Evolutionary conservation across 2,797 vertebrate genomes (phyloP).

Genomic region (Sebastes itinus): DNA sequence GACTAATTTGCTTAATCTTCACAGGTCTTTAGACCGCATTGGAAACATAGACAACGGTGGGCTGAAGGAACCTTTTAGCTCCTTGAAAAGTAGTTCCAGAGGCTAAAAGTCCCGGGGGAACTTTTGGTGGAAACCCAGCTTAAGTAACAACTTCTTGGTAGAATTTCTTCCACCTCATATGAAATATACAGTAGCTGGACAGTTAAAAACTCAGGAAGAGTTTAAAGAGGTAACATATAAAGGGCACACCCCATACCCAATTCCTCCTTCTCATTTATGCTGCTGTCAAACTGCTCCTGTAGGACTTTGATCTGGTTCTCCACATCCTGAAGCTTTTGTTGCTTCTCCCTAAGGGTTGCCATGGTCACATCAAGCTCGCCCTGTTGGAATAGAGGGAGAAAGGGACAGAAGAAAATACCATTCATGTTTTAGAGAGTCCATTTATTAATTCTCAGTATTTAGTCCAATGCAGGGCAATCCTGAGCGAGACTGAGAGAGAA

Average conservation of each 20-base stretch:
- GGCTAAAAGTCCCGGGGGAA: too few species aligned
- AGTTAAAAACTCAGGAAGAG: background rate
- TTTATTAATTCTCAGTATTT: background rate
- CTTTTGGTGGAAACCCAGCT: background rate
- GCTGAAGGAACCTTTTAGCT: too few species aligned
- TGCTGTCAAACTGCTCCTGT: conserved; percentile 85
- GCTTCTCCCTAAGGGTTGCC: conserved; percentile 85
- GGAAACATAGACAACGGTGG: too few species aligned
- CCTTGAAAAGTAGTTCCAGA: too few species aligned
- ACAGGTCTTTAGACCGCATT: too few species aligned
- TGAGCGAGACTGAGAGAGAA: background rate
- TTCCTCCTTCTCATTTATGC: conserved; percentile 84
- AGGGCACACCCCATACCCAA: conserved; percentile 73
- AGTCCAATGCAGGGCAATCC: background rate
- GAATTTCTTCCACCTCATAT: background rate
- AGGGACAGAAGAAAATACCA: background rate
- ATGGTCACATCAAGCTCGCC: conserved; percentile 86
- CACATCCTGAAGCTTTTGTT: conserved; percentile 83
- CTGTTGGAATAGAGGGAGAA: conserved; percentile 57
- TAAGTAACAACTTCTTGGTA: background rate
- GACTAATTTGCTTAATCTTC: too few species aligned
- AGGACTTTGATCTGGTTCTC: conserved; percentile 85
- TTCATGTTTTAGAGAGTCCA: background rate
- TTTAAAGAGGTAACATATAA: background rate
- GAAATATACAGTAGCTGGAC: background rate